Conservation (phyloP, 2,797 vertebrate species). For the Lindbergichthys nudifrons region DNA sequence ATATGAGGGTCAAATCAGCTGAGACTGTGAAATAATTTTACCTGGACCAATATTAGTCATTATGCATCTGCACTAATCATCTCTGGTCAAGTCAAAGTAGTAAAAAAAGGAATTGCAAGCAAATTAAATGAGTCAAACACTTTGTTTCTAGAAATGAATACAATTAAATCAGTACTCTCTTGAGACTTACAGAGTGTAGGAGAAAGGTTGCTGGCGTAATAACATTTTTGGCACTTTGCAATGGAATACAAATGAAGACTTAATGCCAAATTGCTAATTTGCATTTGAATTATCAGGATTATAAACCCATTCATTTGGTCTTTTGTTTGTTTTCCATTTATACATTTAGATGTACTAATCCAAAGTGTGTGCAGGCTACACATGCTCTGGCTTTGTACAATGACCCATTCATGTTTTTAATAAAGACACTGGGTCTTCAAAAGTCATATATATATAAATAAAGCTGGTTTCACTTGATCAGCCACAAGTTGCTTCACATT, state of each 20-base stretch:
- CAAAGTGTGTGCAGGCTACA: not conserved
- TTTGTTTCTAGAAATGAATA: slow-evolving; percentile 8
- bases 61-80: slow-evolving; percentile 3
- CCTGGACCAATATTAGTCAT: not conserved
- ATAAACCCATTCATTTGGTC: slow-evolving; percentile 18
- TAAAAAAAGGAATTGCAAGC: not conserved
- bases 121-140: slow-evolving; percentile 20
- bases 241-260: not conserved
- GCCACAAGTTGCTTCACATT: not conserved
- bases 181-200: not conserved
- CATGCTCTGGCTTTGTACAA: not conserved
- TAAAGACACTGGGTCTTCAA: not conserved
- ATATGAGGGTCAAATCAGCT: not conserved
- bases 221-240: not conserved
- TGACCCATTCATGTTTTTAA: not conserved
- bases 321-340: slow-evolving; percentile 24
- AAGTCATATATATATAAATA: not conserved
- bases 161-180: not conserved
- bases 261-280: slow-evolving; percentile 19
- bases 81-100: slow-evolving; percentile 2
- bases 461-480: slow-evolving; percentile 3
- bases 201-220: not conserved
- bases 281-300: slow-evolving; percentile 38
- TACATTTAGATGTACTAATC: not conserved
- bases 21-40: not conserved